Evolutionary conservation across 2,113 vertebrate genomes (phyloP).

Genomic region (Thryonomys swinderianus): DNA sequence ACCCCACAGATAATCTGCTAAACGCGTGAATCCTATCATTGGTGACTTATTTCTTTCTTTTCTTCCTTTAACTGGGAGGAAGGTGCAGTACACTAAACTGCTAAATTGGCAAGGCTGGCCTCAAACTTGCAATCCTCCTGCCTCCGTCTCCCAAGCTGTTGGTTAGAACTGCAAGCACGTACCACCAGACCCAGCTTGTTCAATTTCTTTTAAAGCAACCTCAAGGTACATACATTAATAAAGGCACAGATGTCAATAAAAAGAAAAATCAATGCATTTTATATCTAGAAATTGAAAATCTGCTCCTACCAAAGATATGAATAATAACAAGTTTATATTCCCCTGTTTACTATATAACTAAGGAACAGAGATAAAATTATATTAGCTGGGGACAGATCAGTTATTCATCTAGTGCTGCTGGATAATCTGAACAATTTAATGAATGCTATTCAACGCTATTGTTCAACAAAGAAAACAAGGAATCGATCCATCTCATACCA

Average conservation of each 20-base stretch:
- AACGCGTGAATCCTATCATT: background rate
- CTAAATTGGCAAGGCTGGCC: background rate
- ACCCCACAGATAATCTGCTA: conserved; percentile 18
- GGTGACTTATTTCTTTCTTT: background rate
- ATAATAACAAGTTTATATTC: background rate
- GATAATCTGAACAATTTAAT: conserved; percentile 44
- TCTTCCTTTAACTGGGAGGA: too few relatives aligned
- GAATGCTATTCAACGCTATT: background rate
- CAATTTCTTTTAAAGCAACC: background rate
- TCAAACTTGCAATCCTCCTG: background rate
- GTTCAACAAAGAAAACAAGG: conserved; percentile 36
- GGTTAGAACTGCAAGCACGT: background rate
- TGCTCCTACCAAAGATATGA: background rate
- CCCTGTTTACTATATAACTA: background rate
- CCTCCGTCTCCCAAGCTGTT: background rate
- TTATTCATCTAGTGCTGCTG: background rate
- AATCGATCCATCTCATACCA: conserved; percentile 20
- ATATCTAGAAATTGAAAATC: conserved; percentile 34
- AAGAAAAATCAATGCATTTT: conserved; percentile 9
- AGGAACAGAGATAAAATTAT: background rate
- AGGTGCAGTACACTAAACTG: background rate
- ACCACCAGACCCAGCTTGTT: background rate
- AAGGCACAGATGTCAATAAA: background rate
- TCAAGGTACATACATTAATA: conserved; percentile 22
- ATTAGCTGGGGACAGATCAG: background rate